Base-by-base conservation (phyloP, 2,797 vertebrate genomes). In the Cuculus canorus region DNA sequence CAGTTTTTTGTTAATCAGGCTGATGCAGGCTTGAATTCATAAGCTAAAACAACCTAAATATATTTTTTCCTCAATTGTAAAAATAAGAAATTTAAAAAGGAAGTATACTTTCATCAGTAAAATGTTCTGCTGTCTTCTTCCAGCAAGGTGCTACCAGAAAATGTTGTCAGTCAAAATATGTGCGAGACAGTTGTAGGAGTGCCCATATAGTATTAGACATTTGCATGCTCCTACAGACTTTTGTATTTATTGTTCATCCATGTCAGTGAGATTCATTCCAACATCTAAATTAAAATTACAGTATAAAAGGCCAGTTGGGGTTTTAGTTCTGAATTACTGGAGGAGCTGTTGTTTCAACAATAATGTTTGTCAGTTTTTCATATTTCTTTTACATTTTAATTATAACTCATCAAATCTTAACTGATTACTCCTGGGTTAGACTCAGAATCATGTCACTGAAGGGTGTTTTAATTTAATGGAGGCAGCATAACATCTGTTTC, bases 351-450 rank as follows among this genome's bases (percentile, higher is more conserved):
- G n/a, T 95, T 92, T 96, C 91, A 92, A 92, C 68, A 90, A 61
- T 76, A 82, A 50, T 43, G 32, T 92, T 96, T 96, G 93, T 90
- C 90, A 96, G 85, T 68, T 97, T 95, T 96, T 97, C 64, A 84
- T 97, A 95, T 97, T 97, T 97, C 93, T 96, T 97, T 96, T 95
- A 96, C 86, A 69, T 97, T 97, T 97, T 98, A 97, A 97, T 98
- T 98, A 97, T 93, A 97, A 96, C 88, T 96, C 83, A 97, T 97
- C 94, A 96, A 97, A 86, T 97, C 96, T 96, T 97, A 96, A 96
- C 96, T 32, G 76, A 94, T 97, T 98, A 95, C 79, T 98, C 95
- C 82, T 97, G 92, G 76, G 94, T 97, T 97, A 95, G 92, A 90
- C 52, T 96, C 92, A 95, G 95, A 97, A 95, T 90, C 96, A 96